Evolutionary conservation across 2,797 vertebrate genomes (phyloP).

Genomic region (Steatocranus sp.): DNA sequence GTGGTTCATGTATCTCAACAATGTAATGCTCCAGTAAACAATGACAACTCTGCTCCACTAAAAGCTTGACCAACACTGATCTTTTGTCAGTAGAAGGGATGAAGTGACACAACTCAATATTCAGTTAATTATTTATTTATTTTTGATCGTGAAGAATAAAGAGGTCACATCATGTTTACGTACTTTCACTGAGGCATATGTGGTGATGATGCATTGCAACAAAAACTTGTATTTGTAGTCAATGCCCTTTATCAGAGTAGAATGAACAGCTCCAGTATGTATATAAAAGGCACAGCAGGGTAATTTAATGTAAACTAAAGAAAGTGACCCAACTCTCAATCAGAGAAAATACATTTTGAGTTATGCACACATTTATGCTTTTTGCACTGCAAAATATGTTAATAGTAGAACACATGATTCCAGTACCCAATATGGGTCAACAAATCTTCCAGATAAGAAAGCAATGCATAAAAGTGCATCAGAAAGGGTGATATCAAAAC

Average conservation of each 20-base stretch:
- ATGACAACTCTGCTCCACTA: neutral
- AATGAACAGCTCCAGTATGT: neutral
- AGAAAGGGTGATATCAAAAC: neutral
- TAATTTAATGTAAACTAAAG: neutral
- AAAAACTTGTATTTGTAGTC: neutral
- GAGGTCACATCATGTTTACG: neutral
- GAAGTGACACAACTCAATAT: neutral
- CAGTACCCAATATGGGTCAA: slow-evolving; percentile 20
- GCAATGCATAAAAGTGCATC: neutral
- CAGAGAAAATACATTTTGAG: neutral
- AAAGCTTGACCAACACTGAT: neutral
- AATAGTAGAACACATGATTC: neutral
- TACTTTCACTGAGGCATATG: neutral
- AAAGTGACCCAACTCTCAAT: neutral
- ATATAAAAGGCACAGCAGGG: neutral
- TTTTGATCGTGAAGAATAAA: slow-evolving; percentile 29
- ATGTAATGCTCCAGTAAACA: neutral
- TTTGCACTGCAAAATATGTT: neutral
- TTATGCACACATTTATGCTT: neutral
- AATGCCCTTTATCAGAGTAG: neutral
- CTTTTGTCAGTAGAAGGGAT: neutral
- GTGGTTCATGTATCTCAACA: neutral
- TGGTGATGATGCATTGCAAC: slow-evolving; percentile 39
- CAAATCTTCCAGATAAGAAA: slow-evolving; percentile 2
- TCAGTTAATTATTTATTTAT: slow-evolving; percentile 23